Evolutionary conservation across 2,113 vertebrate genomes (phyloP).

Genomic region (Equus przewalskii): DNA sequence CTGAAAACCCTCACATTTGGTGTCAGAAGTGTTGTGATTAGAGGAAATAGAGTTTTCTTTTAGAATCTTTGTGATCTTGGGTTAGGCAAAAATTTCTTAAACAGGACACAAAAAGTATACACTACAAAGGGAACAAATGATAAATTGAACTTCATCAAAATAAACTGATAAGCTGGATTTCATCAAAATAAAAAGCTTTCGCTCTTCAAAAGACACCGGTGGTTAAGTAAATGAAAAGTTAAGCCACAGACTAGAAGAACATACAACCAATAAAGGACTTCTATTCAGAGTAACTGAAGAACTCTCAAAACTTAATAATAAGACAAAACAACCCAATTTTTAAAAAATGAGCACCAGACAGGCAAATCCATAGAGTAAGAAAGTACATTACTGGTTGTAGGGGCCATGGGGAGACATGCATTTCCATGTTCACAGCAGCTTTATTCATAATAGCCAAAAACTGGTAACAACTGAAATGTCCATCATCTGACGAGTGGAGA

Average conservation of each 20-base stretch:
- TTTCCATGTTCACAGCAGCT: background rate
- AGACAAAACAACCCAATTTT: background rate
- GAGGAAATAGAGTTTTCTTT: constrained; percentile 1
- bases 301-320: constrained; percentile 34
- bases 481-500: background rate
- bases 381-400: background rate
- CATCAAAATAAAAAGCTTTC: constrained; percentile 2
- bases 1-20: background rate
- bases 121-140: constrained; percentile 13
- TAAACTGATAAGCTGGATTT: constrained; percentile 12
- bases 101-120: background rate
- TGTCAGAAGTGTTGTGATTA: background rate
- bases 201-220: background rate
- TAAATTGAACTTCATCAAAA: constrained; percentile 38
- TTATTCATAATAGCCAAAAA: constrained; percentile 24
- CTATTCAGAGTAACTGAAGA: background rate
- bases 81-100: constrained; percentile 35
- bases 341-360: background rate
- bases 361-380: background rate
- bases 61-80: background rate
- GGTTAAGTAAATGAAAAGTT: background rate
- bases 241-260: background rate
- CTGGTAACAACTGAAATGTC: background rate
- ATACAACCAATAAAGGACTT: constrained; percentile 6
- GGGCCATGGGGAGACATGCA: background rate